phyloP scores from a whole-genome alignment of 2,888 invertebrate species.

The Ecdyonurus torrentis region DNA sequence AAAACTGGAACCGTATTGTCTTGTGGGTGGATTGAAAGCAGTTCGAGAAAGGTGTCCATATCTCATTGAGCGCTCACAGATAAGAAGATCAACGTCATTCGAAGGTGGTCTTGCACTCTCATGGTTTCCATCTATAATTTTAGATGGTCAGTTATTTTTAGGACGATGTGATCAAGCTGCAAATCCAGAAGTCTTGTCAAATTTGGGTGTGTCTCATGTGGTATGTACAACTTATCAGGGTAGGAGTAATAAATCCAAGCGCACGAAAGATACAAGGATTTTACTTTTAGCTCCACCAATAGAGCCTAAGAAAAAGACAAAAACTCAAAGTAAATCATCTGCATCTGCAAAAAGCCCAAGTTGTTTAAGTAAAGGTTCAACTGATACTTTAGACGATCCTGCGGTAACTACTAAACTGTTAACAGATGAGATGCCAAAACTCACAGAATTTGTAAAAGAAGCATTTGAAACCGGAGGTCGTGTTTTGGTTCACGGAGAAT shows the following conservation, averaged over 20 bases:
- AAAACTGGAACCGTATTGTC: constrained; percentile 14
- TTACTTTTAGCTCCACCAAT: neutral
- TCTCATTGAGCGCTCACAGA: neutral
- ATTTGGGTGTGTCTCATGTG: neutral
- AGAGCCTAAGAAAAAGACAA: neutral
- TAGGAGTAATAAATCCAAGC: neutral
- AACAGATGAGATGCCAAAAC: neutral
- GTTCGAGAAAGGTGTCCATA: constrained; percentile 13
- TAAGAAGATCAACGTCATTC: neutral
- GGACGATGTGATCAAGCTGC: constrained; percentile 21
- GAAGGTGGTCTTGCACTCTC: neutral
- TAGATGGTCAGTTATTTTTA: constrained; percentile 19
- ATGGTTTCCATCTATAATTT: constrained; percentile 21
- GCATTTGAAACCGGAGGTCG: constrained; percentile 16
- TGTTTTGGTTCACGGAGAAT: constrained; percentile 20
- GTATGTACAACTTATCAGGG: neutral
- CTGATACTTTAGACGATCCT: neutral
- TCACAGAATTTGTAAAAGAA: constrained; percentile 16
- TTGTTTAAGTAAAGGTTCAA: neutral
- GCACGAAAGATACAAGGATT: neutral
- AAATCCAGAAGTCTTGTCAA: constrained; percentile 16
- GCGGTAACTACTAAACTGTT: neutral
- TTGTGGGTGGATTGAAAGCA: constrained; percentile 17
- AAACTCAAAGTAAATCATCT: neutral
- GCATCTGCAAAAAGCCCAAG: neutral